phyloP scores from a whole-genome alignment of 30 jellyfish, hydroid and myxozoan genomes.

The Aurelia sp. region DNA sequence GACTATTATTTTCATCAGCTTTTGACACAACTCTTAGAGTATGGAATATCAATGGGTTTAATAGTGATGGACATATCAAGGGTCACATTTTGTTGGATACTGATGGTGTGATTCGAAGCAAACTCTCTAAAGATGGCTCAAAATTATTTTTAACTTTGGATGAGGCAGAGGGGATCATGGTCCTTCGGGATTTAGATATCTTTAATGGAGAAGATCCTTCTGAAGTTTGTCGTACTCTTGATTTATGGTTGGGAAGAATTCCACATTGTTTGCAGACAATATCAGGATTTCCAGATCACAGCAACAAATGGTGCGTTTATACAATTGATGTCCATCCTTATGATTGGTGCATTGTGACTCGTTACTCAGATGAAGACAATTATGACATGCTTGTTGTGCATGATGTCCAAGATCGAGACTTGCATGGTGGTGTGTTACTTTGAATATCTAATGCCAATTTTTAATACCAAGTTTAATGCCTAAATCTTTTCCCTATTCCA shows the following conservation, averaged over 20 bases:
- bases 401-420: slow-evolving; percentile 54
- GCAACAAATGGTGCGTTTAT: slow-evolving; percentile 80
- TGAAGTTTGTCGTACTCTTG: background rate
- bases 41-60: slow-evolving; percentile 72
- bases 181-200: slow-evolving; percentile 70
- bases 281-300: slow-evolving; percentile 63
- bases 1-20: slow-evolving; percentile 78
- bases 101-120: slow-evolving; percentile 69
- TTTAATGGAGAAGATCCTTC: background rate
- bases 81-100: slow-evolving; percentile 45
- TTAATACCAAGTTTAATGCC: too few relatives aligned
- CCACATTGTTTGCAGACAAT: slow-evolving; percentile 65
- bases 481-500: too few relatives aligned
- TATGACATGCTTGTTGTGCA: slow-evolving; percentile 77
- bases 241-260: background rate
- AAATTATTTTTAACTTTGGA: slow-evolving; percentile 80
- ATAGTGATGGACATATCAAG: slow-evolving; percentile 59
- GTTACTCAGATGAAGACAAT: slow-evolving; percentile 65
- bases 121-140: slow-evolving; percentile 56
- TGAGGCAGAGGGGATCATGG: slow-evolving; percentile 68
- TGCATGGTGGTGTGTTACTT: too few relatives aligned
- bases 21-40: slow-evolving; percentile 86
- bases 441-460: too few relatives aligned
- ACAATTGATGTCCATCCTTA: slow-evolving; percentile 89
- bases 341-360: slow-evolving; percentile 78